Base-by-base conservation (phyloP, 2,113 vertebrate species). In the Otis tarda region DNA sequence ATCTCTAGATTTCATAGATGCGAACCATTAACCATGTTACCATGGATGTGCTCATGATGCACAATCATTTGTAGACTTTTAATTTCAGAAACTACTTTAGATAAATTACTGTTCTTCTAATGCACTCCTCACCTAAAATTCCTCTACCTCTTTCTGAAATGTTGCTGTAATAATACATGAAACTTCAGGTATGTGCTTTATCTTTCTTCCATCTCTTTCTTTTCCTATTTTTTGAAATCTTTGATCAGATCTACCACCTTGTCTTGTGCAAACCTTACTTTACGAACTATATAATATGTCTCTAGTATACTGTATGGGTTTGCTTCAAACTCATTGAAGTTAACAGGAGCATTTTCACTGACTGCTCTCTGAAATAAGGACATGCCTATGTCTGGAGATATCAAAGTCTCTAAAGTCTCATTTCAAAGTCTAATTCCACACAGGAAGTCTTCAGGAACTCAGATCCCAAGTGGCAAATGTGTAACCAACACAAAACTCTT, bases 91-190 rank as follows among this genome's bases (percentile, higher is more conserved):
- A 5, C 20, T 57, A 4, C 49, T 67, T 41, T 14, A 21, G 24
- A 27, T 61, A 31, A 47, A 59, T 39, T 47, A 5, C 30, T 43
- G 7, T 64, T 43, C 20, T 56, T 33, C 23, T 53, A 37, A 27
- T 21, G 27, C 9, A 6, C 1, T 7, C n/a, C 39, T 56, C 47
- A 20, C 20, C 14, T 31, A 31, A 41, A 30, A 79, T 18, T 41
- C 22, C 37, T 83, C 37, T 14, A 1, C 14, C 39, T 65, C 27
- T 67, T 45, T 45, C 56, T 70, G 61, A 64, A 87, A 31, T 14
- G 4, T 10, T 41, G 6, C 27, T 35, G 10, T 23, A n/a, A 11
- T 3, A 21, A 41, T 6, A 65, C 0, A 6, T 31, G 53, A 9
- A 33, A 35, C 25, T 61, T 71, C 11, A 30, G 63, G 37, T 12